phyloP scores from a whole-genome alignment of 1,140 invertebrate genomes.

The Drosophila nebulosa region DNA sequence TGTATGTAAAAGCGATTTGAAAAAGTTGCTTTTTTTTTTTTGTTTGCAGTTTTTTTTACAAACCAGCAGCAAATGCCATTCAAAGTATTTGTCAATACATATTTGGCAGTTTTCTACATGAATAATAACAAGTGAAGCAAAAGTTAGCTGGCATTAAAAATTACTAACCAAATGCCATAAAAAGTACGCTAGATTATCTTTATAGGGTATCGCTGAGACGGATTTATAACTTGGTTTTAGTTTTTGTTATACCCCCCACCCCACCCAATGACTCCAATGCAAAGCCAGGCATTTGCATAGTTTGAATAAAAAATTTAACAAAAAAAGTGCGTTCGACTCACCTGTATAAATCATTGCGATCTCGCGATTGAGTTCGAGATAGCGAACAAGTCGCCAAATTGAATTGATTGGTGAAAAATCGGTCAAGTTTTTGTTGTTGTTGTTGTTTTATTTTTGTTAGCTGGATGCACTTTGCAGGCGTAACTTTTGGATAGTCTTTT shows the following conservation, averaged over 20 bases:
- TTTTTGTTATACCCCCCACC: background rate
- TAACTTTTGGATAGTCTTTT: constrained; percentile 32
- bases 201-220: background rate
- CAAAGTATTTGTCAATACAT: no score
- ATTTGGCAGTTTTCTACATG: no score
- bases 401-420: constrained; percentile 46
- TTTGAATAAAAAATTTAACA: background rate
- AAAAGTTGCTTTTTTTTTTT: constrained; percentile 25
- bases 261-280: background rate
- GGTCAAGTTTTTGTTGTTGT: constrained; percentile 54
- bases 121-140: no score
- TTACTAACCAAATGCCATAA: no score
- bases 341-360: constrained; percentile 71
- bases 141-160: no score
- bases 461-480: constrained; percentile 53
- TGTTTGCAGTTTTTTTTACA: background rate
- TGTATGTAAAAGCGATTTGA: constrained; percentile 27
- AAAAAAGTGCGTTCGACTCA: constrained; percentile 50
- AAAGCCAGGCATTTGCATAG: constrained; percentile 37
- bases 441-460: no score
- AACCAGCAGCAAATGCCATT: background rate
- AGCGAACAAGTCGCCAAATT: constrained; percentile 41
- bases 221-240: background rate
- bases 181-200: no score
- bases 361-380: constrained; percentile 29